Conservation (phyloP, 2,797 vertebrate species). For the Eulemur coronatus region DNA sequence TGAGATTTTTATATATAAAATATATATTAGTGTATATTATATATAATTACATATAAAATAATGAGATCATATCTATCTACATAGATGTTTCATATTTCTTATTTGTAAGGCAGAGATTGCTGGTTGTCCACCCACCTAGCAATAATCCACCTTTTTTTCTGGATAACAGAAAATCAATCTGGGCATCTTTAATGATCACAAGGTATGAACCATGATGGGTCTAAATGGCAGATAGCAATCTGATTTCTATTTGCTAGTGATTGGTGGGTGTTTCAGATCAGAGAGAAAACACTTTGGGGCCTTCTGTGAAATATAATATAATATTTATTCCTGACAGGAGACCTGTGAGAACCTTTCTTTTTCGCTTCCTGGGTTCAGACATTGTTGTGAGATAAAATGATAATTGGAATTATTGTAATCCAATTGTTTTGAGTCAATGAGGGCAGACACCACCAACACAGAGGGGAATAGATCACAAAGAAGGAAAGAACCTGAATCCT, state of each 20-base stretch:
- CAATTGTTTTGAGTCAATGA: background rate
- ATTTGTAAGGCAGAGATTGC: background rate
- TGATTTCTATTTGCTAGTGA: background rate
- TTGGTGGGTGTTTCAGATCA: background rate
- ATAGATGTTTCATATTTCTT: background rate
- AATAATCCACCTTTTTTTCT: background rate
- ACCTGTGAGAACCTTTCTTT: background rate
- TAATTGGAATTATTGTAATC: background rate
- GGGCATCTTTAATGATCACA: background rate
- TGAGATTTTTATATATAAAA: background rate
- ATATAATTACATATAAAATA: background rate
- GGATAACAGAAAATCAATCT: background rate
- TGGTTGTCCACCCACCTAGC: background rate
- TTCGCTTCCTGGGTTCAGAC: background rate
- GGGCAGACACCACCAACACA: background rate
- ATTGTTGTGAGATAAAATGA: background rate
- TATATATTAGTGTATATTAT: background rate
- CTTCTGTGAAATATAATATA: background rate
- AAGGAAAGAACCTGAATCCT: background rate
- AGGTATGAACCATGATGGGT: background rate
- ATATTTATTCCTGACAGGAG: background rate
- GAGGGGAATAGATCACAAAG: background rate
- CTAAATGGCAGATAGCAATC: background rate
- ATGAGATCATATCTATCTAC: background rate
- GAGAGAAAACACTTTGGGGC: background rate